Base-by-base conservation (phyloP, 2,113 vertebrate species). In the Neotragus pygmaeus region DNA sequence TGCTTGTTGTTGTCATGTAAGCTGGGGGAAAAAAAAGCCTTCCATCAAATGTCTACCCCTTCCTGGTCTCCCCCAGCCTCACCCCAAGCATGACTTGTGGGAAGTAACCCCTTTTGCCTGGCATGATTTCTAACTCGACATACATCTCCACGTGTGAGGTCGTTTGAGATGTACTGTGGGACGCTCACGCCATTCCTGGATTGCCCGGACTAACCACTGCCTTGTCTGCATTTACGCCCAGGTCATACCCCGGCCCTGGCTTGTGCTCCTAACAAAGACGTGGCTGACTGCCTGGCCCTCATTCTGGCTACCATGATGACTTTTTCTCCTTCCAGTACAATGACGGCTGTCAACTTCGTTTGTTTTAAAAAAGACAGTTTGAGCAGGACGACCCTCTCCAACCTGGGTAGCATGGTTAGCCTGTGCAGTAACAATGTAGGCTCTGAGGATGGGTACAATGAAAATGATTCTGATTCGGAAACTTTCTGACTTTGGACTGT, bases 221-320 rank as follows among this genome's bases (percentile, higher is more conserved):
- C 98, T 99, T 99, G 98, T 99, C 99, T 99, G 99, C 99, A 14
- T 99, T 99, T 99, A 98, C 98, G 99, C 99, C 99, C 99, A 99
- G 99, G 99, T 99, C 99, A 99, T 98, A 99, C 99, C 77, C 99
- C 99, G 98, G 99, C 99, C 99, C 99, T 99, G 99, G 99, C 99
- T 99, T 99, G 99, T 64, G 99, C 99, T 99, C 99, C 99, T 99
- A 99, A 99, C 99, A 99, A 99, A 99, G 99, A 99, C 98, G 99
- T 99, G 99, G 99, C 99, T 98, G 99, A 99, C 99, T 99, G 99
- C 99, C 99, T 99, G 99, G 99, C 99, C 99, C 99, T 99, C 99
- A 99, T 99, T 99, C 99, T 99, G 99, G 99, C 99, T 99, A 99
- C 99, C 99, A 99, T 99, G 99, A 99, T 99, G 99, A 99, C 99